Base-by-base conservation (phyloP, 2,113 vertebrate genomes). In the Sialia sialis region DNA sequence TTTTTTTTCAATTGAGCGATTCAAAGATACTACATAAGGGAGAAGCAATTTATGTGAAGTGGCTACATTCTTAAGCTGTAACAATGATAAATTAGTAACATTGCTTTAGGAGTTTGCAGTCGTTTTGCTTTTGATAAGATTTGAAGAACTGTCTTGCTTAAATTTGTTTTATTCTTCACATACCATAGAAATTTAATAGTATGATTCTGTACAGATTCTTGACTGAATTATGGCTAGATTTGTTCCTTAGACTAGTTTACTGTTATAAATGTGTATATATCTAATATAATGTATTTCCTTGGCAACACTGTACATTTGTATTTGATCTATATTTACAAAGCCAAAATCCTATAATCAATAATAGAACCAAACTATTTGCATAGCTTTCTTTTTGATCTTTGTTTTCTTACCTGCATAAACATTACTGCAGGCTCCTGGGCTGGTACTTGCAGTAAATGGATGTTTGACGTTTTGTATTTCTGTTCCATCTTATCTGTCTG, bases 71-170 rank as follows among this genome's bases (percentile, higher is more conserved):
- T 85, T 82, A 84, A 87, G 38, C 58, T 93, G 51, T 91, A 94
- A 73, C 78, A 92, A 62, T 94, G 81, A 95, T 92, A 89, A 95
- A 96, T 95, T 96, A 93, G 77, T 89, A 82, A 75, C 44, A 22
- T n/a, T 81, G 56, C 84, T 89, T 64, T 68, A 92, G 80, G 69
- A 94, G 54, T 84, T 79, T 78, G 80, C 41, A 78, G 62, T 82
- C 46, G 73, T 92, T 95, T 94, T 92, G 62, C 44, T 87, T 92
- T 84, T 81, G 64, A 54, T 92, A 74, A 44, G 36, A 63, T 88
- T 92, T 64, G 72, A 92, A 75, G 73, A 92, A 90, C n/a, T 74
- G 30, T 34, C 36, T 90, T 92, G 80, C 69, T 96, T 84, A 72
- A 90, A 87, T 56, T 89, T 74, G 55, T 92, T 95, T 87, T 87